Conservation (phyloP, 1,140 invertebrate genomes). For the Drosophila melanogaster region DNA sequence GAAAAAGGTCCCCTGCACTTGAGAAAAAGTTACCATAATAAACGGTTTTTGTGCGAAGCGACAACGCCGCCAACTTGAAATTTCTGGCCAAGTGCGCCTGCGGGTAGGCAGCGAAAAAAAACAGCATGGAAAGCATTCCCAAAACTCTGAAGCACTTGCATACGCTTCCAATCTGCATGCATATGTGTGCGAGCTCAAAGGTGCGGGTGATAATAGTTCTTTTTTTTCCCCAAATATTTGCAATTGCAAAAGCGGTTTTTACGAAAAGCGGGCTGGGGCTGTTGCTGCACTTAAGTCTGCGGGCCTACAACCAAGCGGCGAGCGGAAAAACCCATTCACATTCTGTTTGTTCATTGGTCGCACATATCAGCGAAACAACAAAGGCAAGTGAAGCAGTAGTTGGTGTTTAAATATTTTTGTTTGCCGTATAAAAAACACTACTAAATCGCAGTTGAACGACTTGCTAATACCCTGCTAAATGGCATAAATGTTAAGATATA, state of each 20-base stretch:
- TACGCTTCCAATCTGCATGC: slow-evolving; percentile 33
- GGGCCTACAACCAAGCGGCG: background rate
- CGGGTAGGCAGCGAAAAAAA: slow-evolving; percentile 16
- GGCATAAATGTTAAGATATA: background rate
- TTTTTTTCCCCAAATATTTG: slow-evolving; percentile 31
- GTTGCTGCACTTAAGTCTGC: slow-evolving; percentile 10
- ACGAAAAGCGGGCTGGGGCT: too few species aligned
- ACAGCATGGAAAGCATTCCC: slow-evolving; percentile 17
- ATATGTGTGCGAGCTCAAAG: slow-evolving; percentile 6
- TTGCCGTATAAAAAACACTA: slow-evolving; percentile 5
- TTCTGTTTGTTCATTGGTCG: slow-evolving; percentile 38
- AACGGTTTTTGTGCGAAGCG: slow-evolving; percentile 51
- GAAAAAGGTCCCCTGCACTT: slow-evolving; percentile 2
- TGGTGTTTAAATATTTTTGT: slow-evolving; percentile 31
- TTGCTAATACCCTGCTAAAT: too few species aligned
- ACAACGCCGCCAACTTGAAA: slow-evolving; percentile 52
- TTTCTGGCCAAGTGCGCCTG: slow-evolving; percentile 34
- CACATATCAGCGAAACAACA: slow-evolving; percentile 32
- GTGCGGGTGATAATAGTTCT: slow-evolving; percentile 3
- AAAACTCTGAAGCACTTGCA: slow-evolving; percentile 52
- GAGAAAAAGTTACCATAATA: slow-evolving; percentile 50
- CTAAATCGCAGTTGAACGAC: background rate
- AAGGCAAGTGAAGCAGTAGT: slow-evolving; percentile 22
- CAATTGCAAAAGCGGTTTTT: slow-evolving; percentile 18
- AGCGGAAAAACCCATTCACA: slow-evolving; percentile 22